Percentiles rank a stretch among this genome's conserved stretches.
These are phyloP conservation scores for Malurus leucopterus DNA, from an alignment of 2,797 vertebrate genomes.

Conservation along the genomic window DNA sequence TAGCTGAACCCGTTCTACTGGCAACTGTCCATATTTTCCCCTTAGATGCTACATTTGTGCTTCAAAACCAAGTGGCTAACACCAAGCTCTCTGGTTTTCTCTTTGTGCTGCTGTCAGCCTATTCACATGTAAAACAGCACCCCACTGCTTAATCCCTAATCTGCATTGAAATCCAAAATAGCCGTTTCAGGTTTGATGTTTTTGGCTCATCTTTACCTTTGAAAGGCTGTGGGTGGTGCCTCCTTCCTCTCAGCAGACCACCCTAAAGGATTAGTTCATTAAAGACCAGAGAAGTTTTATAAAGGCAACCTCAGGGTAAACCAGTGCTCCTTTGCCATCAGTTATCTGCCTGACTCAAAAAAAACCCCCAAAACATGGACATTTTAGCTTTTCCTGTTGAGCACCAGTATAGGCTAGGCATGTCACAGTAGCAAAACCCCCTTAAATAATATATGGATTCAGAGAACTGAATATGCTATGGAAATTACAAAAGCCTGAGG, in stretches of 20 bases:
- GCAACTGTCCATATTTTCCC: not conserved
- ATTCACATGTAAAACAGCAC: conserved; percentile 22
- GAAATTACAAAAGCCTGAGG: not conserved
- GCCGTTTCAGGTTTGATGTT: not conserved
- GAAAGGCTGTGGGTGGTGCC: not conserved
- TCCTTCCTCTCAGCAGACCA: not conserved
- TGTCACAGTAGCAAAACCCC: conserved; percentile 4
- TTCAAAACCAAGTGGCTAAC: not conserved
- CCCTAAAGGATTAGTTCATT: not conserved
- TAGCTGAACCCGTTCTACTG: not conserved
- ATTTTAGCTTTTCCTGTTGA: not conserved
- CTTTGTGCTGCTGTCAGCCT: conserved; percentile 13
- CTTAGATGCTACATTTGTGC: conserved; percentile 1
- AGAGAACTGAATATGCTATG: not conserved
- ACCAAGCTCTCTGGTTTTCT: not conserved
- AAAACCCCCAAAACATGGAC: not conserved
- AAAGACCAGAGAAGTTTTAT: not conserved
- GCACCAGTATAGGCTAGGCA: not conserved
- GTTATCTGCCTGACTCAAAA: not conserved
- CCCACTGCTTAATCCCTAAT: not conserved
- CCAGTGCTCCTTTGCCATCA: not conserved
- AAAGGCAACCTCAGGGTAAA: not conserved
- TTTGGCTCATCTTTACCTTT: not conserved
- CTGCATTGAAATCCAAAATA: conserved; percentile 23
- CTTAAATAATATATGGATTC: conserved; percentile 5